Conservation (phyloP, 2,113 vertebrate genomes). For the Pterocles burchelli region DNA sequence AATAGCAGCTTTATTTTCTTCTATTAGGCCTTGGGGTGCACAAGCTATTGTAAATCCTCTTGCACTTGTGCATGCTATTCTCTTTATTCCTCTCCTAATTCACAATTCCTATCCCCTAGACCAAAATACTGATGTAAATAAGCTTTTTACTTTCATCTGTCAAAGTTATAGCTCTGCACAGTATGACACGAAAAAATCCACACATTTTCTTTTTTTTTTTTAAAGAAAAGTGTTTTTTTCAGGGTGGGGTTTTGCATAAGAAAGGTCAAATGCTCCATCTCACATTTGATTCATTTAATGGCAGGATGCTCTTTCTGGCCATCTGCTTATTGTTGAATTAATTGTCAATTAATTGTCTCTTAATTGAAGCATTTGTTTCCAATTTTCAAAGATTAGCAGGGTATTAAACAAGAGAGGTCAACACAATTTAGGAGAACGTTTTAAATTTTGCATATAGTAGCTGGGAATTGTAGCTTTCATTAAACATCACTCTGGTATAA, state of each 20-base stretch:
- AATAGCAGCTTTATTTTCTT: conserved; percentile 55
- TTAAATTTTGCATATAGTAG: conserved; percentile 58
- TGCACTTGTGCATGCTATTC: neutral
- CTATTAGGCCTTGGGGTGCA: conserved; percentile 55
- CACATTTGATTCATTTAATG: conserved; percentile 61
- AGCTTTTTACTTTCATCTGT: conserved; percentile 66
- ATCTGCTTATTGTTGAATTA: conserved; percentile 74
- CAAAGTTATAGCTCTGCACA: conserved; percentile 40
- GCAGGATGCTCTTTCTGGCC: conserved; percentile 61
- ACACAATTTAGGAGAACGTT: conserved; percentile 57
- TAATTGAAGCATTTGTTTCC: conserved; percentile 69
- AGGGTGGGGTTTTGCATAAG: neutral
- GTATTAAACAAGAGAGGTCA: conserved; percentile 68
- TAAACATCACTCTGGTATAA: conserved; percentile 66
- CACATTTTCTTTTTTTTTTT: neutral
- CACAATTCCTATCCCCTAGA: conserved; percentile 43
- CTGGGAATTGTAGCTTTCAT: conserved; percentile 70
- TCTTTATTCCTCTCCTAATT: conserved; percentile 22
- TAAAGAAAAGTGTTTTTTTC: neutral
- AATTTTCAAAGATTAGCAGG: conserved; percentile 64
- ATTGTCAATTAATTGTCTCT: conserved; percentile 71
- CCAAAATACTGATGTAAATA: conserved; percentile 61
- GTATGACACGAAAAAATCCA: neutral
- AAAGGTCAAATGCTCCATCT: conserved; percentile 50
- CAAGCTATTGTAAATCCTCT: conserved; percentile 60